A percentile compares a stretch with the other conserved stretches of the same genome.
Conservation (phyloP, 1,140 invertebrate species). For the Aphaenogaster ashmeadi region DNA sequence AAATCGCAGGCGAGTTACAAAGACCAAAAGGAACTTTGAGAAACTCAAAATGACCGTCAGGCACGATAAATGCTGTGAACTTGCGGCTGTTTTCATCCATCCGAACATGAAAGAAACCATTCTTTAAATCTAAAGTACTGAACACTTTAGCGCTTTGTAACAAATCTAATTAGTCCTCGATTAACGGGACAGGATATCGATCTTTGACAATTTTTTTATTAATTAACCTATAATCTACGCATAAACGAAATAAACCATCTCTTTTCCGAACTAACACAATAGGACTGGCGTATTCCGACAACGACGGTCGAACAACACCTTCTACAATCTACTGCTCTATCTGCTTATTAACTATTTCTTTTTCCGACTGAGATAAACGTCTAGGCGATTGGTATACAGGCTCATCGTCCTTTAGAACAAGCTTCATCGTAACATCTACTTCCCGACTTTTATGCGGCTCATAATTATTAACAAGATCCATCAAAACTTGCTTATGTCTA, state of each 20-base stretch:
- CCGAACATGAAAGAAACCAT: no score
- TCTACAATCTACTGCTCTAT: conserved; percentile 63
- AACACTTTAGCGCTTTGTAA: no score
- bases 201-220: conserved; percentile 59
- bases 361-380: conserved; percentile 65
- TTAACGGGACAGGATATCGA: no score
- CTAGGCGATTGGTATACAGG: conserved; percentile 50
- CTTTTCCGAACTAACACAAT: conserved; percentile 86
- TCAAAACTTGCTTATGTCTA: no score
- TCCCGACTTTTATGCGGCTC: background rate
- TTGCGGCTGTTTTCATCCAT: no score
- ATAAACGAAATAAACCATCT: conserved; percentile 82
- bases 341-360: conserved; percentile 65
- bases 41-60: no score
- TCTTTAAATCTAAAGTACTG: no score
- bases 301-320: conserved; percentile 76
- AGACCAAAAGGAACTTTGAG: no score
- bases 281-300: conserved; percentile 84
- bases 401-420: conserved; percentile 56
- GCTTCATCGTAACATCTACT: conserved; percentile 26
- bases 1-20: no score
- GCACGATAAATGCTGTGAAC: no score
- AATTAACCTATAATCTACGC: conserved; percentile 80
- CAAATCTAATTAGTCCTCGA: no score
- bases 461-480: background rate